These are phyloP conservation scores for Taenioides sp. DNA, from an alignment of 2,797 vertebrate species.

Conservation along the genomic window DNA sequence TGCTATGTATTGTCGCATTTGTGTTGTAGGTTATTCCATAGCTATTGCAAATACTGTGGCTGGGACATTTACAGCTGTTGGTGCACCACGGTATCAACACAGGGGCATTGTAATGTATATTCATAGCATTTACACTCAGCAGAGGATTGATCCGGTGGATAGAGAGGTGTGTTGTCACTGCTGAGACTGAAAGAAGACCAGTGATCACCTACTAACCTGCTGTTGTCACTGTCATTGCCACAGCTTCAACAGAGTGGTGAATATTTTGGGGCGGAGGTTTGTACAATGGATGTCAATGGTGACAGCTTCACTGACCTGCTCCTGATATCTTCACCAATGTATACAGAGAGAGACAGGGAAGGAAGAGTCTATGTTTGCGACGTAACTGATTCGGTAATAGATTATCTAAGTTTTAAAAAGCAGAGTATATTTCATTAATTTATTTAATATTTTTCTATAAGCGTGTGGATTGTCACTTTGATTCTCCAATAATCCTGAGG, in stretches of 20 bases:
- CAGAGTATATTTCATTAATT: accelerated
- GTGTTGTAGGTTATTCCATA: conserved; percentile 75
- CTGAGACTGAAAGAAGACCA: not conserved
- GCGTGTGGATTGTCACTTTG: conserved; percentile 43
- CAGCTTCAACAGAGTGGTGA: conserved; percentile 78
- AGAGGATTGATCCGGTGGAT: conserved; percentile 33
- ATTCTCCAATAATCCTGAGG: conserved; percentile 42
- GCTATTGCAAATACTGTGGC: not conserved
- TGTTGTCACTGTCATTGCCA: not conserved
- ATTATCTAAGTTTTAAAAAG: not conserved
- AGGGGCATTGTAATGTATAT: conserved; percentile 58
- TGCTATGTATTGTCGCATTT: not conserved
- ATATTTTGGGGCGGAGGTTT: conserved; percentile 86
- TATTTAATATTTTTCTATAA: conserved; percentile 17
- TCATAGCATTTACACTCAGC: accelerated
- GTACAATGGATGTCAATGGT: conserved; percentile 72
- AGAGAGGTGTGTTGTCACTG: conserved; percentile 46
- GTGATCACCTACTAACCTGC: not conserved
- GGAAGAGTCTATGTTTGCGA: conserved; percentile 74
- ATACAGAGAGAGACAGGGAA: conserved; percentile 58
- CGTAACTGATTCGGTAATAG: conserved; percentile 44
- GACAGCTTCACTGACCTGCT: conserved; percentile 69
- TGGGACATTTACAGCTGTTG: conserved; percentile 48
- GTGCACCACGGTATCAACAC: conserved; percentile 75
- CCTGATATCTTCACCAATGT: conserved; percentile 83